These are phyloP conservation scores for Monochamus saltuarius DNA, from an alignment of 1,140 invertebrate species.

Conservation along the genomic window DNA sequence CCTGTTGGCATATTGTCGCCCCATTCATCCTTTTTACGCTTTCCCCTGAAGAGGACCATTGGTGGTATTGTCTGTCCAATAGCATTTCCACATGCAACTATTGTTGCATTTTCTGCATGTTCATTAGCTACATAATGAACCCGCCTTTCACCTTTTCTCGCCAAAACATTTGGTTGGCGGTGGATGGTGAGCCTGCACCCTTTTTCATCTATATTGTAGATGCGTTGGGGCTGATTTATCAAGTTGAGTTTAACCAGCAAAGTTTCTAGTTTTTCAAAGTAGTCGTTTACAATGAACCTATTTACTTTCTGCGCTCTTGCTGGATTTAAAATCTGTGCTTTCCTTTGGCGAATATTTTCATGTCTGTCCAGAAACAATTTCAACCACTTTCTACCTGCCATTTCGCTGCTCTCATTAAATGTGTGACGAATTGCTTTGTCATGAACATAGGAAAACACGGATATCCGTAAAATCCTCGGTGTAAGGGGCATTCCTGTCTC, in stretches of 20 bases:
- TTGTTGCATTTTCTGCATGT: constrained; percentile 47
- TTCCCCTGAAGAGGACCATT: constrained; percentile 50
- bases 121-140: constrained; percentile 42
- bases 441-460: too few species aligned
- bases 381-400: constrained; percentile 19
- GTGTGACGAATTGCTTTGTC: too few species aligned
- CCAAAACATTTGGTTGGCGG: constrained; percentile 42
- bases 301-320: constrained; percentile 47
- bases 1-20: constrained; percentile 46
- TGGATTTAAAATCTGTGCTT: constrained; percentile 45
- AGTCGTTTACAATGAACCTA: constrained; percentile 40
- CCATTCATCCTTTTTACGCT: constrained; percentile 39
- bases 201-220: constrained; percentile 54
- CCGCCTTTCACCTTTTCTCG: constrained; percentile 37
- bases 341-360: constrained; percentile 31
- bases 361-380: constrained; percentile 36
- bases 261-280: constrained; percentile 42
- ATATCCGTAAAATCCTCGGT: too few species aligned
- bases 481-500: too few species aligned
- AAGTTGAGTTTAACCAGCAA: constrained; percentile 37
- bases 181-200: constrained; percentile 49
- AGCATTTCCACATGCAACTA: constrained; percentile 48
- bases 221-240: constrained; percentile 34
- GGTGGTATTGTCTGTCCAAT: constrained; percentile 44
- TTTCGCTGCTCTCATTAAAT: too few species aligned